Evolutionary conservation across 30 jellyfish, hydroid and myxozoan genomes (phyloP).

Genomic region (Cassiopea xamachana): DNA sequence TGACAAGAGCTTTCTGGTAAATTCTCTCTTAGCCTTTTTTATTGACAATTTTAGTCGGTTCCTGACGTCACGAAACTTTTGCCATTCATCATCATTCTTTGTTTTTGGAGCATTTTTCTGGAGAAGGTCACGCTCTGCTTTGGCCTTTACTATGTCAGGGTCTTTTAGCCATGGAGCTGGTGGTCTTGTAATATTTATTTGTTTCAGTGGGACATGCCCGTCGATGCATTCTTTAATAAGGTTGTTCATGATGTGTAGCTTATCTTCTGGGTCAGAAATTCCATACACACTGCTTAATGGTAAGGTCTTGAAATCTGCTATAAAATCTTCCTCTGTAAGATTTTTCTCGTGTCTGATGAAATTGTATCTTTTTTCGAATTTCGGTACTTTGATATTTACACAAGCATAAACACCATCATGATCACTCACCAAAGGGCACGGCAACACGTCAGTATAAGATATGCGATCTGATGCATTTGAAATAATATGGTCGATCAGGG

Average conservation of each 20-base stretch:
- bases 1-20: slow-evolving; percentile 30
- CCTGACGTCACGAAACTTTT: slow-evolving; percentile 56
- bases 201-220: slow-evolving; percentile 79
- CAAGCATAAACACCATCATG: slow-evolving; percentile 63
- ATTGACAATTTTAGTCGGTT: slow-evolving; percentile 37
- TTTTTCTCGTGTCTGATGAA: slow-evolving; percentile 74
- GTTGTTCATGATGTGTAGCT: slow-evolving; percentile 52
- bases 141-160: slow-evolving; percentile 47
- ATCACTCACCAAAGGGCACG: slow-evolving; percentile 66
- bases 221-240: slow-evolving; percentile 66
- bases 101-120: slow-evolving; percentile 50
- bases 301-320: slow-evolving; percentile 52
- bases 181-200: slow-evolving; percentile 70
- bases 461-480: slow-evolving; percentile 31
- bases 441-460: slow-evolving; percentile 49
- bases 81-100: slow-evolving; percentile 52
- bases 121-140: slow-evolving; percentile 49
- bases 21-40: slow-evolving; percentile 40
- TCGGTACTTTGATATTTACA: slow-evolving; percentile 46
- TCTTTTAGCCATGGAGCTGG: slow-evolving; percentile 84
- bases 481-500: slow-evolving; percentile 72
- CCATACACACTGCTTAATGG: slow-evolving; percentile 70
- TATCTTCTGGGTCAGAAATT: slow-evolving; percentile 64
- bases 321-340: slow-evolving; percentile 11
- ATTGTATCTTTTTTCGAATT: slow-evolving; percentile 55